Conservation (phyloP, 2,888 invertebrate species). For the Thelaira solivaga region DNA sequence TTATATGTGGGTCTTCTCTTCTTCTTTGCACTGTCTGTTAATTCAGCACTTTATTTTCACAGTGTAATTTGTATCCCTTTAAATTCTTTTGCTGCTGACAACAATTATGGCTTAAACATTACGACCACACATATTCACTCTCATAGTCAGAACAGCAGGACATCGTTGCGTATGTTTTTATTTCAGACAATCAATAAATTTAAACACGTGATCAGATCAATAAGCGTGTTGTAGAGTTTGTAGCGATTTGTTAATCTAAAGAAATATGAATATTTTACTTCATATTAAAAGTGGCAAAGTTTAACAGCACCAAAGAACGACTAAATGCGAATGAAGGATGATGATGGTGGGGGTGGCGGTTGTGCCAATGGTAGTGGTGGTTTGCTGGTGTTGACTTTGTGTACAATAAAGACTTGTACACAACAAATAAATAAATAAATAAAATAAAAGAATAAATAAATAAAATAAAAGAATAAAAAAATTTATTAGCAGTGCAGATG, state of each 20-base stretch:
- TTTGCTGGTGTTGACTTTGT: background rate
- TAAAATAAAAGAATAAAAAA: too few relatives aligned
- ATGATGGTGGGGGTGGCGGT: too few relatives aligned
- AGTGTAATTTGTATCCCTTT: background rate
- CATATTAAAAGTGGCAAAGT: slow-evolving; percentile 17
- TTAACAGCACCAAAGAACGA: background rate
- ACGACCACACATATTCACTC: slow-evolving; percentile 77
- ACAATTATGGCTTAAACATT: slow-evolving; percentile 61
- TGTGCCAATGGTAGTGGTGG: too few relatives aligned
- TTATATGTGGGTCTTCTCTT: too few relatives aligned
- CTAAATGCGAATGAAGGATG: background rate
- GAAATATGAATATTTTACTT: slow-evolving; percentile 29
- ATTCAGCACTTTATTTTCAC: background rate
- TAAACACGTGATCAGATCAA: slow-evolving; percentile 76
- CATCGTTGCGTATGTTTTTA: slow-evolving; percentile 63
- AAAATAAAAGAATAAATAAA: too few relatives aligned
- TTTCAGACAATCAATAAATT: slow-evolving; percentile 77
- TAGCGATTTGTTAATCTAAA: slow-evolving; percentile 38
- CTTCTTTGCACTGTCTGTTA: too few relatives aligned
- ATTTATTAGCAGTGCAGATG: slow-evolving; percentile 31
- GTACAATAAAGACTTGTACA: background rate
- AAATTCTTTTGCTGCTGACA: slow-evolving; percentile 9
- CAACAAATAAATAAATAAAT: slow-evolving; percentile 1
- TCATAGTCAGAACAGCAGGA: slow-evolving; percentile 76
- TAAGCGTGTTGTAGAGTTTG: slow-evolving; percentile 53